A percentile compares a stretch with the other conserved stretches of the same genome.
Conservation (phyloP, 2,113 vertebrate genomes). For the Glaucomys volans region DNA sequence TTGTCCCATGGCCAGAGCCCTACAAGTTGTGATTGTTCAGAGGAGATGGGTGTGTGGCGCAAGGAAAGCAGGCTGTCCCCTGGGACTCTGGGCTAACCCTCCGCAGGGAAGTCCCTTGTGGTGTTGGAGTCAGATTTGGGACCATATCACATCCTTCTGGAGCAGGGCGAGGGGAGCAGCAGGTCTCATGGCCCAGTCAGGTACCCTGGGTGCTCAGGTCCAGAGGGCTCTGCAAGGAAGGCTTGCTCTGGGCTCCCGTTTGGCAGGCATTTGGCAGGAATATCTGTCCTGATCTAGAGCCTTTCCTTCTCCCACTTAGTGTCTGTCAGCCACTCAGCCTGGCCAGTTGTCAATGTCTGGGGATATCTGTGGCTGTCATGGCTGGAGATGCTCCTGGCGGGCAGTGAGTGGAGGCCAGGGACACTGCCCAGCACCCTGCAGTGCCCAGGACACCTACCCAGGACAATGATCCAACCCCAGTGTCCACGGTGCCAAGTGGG, state of each 20-base stretch:
- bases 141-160: fast-evolving
- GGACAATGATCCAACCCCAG: not conserved
- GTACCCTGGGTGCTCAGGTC: not conserved
- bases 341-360: not conserved
- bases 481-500: not conserved
- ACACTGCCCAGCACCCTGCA: not conserved
- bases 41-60: not conserved
- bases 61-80: fast-evolving
- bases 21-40: not conserved
- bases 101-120: not conserved
- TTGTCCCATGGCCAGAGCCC: not conserved
- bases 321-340: not conserved
- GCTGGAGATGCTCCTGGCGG: not conserved
- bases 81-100: not conserved
- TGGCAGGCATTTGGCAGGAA: not conserved
- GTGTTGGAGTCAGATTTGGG: fast-evolving
- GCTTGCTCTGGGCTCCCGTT: not conserved
- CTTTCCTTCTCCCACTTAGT: not conserved
- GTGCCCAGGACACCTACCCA: not conserved
- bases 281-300: not conserved
- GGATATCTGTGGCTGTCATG: not conserved
- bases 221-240: not conserved
- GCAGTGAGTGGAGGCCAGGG: no score
- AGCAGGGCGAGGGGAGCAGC: not conserved
- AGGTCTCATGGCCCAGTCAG: not conserved